Evolutionary conservation across 2,888 invertebrate genomes (phyloP).

Genomic region (Drosophila glabriapex): DNA sequence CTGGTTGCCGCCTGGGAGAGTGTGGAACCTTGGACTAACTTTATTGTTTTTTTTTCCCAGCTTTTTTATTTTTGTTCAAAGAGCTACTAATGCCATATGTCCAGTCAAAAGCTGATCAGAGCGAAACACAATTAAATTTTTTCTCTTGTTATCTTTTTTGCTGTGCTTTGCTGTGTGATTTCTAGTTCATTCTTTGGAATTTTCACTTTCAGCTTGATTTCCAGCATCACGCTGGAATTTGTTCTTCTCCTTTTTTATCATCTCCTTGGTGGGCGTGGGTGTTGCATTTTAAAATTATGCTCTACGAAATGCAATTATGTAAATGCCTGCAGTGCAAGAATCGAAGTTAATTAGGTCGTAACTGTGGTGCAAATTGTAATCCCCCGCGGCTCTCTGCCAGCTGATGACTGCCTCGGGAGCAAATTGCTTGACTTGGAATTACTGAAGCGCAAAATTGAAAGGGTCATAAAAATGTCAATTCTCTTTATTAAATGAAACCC

Average conservation of each 20-base stretch:
- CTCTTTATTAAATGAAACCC: slow-evolving; percentile 48
- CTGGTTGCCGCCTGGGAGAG: slow-evolving; percentile 36
- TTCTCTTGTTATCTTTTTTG: slow-evolving; percentile 25
- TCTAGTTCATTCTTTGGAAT: slow-evolving; percentile 51
- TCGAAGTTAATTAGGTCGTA: slow-evolving; percentile 79
- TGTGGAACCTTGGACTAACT: slow-evolving; percentile 16
- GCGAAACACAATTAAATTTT: slow-evolving; percentile 64
- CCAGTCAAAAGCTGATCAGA: slow-evolving; percentile 38
- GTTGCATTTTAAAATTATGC: slow-evolving; percentile 62
- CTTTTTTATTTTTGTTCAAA: slow-evolving; percentile 17
- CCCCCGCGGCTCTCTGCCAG: slow-evolving; percentile 17
- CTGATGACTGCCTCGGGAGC: slow-evolving; percentile 15
- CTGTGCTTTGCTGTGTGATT: slow-evolving; percentile 54
- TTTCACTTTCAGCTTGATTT: slow-evolving; percentile 68
- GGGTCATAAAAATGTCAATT: slow-evolving; percentile 61
- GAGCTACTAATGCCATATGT: slow-evolving; percentile 62
- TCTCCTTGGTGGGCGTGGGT: slow-evolving; percentile 32
- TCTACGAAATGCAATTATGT: slow-evolving; percentile 74
- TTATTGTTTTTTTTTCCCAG: slow-evolving; percentile 11
- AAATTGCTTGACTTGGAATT: slow-evolving; percentile 61
- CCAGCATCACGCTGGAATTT: slow-evolving; percentile 30
- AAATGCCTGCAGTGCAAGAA: slow-evolving; percentile 71
- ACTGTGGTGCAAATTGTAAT: slow-evolving; percentile 67
- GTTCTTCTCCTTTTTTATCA: slow-evolving; percentile 34
- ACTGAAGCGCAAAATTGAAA: slow-evolving; percentile 65